phyloP scores from a whole-genome alignment of 2,888 invertebrate genomes.

The Chaetogeoica ovagalla region DNA sequence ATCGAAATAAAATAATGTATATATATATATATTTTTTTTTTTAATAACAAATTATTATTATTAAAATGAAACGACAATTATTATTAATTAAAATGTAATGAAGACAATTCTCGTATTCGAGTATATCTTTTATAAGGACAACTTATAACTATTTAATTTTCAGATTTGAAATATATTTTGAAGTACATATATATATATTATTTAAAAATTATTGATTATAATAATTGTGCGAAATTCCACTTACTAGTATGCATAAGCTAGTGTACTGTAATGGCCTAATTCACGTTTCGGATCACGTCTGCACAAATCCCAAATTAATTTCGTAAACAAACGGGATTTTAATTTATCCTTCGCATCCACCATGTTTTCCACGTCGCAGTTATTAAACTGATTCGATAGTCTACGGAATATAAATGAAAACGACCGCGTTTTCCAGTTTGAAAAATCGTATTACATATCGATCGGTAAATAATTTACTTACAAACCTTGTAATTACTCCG shows the following conservation, averaged over 20 bases:
- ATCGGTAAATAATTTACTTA: slow-evolving; percentile 46
- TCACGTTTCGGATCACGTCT: slow-evolving; percentile 76
- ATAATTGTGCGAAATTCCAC: neutral
- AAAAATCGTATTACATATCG: slow-evolving; percentile 28
- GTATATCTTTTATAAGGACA: too few species aligned
- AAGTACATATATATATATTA: too few species aligned
- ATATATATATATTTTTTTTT: too few species aligned
- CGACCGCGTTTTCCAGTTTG: slow-evolving; percentile 23
- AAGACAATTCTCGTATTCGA: too few species aligned
- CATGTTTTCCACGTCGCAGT: slow-evolving; percentile 80
- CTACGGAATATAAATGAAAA: slow-evolving; percentile 60
- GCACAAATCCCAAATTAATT: slow-evolving; percentile 76
- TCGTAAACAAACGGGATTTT: slow-evolving; percentile 80
- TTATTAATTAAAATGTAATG: too few species aligned
- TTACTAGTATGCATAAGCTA: slow-evolving; percentile 64
- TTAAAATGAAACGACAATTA: too few species aligned
- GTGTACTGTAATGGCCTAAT: slow-evolving; percentile 78
- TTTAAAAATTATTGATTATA: too few species aligned
- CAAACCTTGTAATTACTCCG: slow-evolving; percentile 62
- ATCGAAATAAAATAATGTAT: too few species aligned
- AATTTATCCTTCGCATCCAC: slow-evolving; percentile 88
- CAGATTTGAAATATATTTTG: too few species aligned
- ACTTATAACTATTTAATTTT: neutral
- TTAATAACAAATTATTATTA: too few species aligned
- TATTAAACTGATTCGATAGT: slow-evolving; percentile 84